These are phyloP conservation scores for Rhopalosiphum maidis DNA, from an alignment of 1,140 invertebrate genomes.

Conservation along the genomic window DNA sequence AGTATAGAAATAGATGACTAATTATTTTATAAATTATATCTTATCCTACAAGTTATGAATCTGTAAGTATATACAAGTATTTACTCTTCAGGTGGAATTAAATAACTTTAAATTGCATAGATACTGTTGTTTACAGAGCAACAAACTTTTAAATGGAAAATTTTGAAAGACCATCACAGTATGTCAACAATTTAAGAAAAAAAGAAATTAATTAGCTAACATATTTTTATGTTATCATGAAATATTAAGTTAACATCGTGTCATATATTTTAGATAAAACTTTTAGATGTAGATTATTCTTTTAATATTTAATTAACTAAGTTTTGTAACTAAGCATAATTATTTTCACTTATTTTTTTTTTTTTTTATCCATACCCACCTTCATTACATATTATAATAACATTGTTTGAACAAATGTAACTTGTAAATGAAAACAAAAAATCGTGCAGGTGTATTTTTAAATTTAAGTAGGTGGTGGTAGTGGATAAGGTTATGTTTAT, in stretches of 20 bases:
- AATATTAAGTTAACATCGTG: background rate
- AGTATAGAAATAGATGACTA: background rate
- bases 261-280: background rate
- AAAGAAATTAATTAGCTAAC: background rate
- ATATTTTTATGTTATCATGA: background rate
- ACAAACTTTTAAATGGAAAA: background rate
- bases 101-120: background rate
- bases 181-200: background rate
- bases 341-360: background rate
- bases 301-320: background rate
- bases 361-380: background rate
- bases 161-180: background rate
- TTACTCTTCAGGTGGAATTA: background rate
- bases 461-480: background rate
- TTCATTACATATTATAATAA: background rate
- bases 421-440: background rate
- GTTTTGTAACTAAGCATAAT: background rate
- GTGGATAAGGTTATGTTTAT: background rate
- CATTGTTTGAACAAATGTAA: background rate
- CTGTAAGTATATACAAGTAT: background rate
- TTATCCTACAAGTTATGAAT: background rate
- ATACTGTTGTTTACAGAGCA: background rate
- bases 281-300: background rate
- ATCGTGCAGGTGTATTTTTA: background rate
- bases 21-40: background rate